phyloP scores from a whole-genome alignment of 2,113 vertebrate species.

The Cyprinodon tularosa region DNA sequence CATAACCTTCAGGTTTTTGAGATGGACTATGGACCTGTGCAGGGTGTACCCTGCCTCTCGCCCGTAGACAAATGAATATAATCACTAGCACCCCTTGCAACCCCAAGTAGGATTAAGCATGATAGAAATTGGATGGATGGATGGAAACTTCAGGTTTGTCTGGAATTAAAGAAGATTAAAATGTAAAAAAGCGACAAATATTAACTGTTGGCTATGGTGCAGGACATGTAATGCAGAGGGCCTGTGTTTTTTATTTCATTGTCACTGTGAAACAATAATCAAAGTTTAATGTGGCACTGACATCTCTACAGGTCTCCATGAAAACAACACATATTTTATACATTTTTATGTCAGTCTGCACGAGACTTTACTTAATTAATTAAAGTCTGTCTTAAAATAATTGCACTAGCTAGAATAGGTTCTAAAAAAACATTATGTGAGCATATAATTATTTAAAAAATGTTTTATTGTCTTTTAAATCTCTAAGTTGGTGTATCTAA shows the following conservation, averaged over 20 bases:
- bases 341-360: neutral
- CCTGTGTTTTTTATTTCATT: neutral
- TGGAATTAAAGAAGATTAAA: neutral
- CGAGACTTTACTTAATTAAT: neutral
- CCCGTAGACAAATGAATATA: no score
- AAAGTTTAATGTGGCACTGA: no score
- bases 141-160: neutral
- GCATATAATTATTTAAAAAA: neutral
- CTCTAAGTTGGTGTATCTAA: constrained; percentile 42
- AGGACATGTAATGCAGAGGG: neutral
- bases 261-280: no score
- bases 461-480: neutral
- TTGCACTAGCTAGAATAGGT: neutral
- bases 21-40: no score
- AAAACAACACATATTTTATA: neutral
- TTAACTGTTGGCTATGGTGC: neutral
- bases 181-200: neutral
- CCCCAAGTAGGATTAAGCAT: no score
- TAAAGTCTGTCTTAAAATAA: neutral
- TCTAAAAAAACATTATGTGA: neutral
- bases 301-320: no score
- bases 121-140: no score
- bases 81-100: no score
- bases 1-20: no score
- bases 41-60: no score